Conservation (phyloP, 2,113 vertebrate species). For the Harpagus bidentatus region DNA sequence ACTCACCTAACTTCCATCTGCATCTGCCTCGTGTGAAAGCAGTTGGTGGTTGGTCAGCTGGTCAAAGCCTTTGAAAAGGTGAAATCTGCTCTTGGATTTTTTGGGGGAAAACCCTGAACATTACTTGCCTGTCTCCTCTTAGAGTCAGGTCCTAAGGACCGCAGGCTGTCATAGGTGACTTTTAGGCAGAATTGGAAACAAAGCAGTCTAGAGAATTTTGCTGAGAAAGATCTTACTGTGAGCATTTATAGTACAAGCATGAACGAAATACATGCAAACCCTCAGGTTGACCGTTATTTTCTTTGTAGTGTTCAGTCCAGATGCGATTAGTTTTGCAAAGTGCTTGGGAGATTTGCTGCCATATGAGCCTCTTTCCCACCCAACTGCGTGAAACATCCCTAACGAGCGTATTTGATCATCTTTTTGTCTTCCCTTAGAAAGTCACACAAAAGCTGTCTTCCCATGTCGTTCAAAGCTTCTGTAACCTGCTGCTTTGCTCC, state of each 20-base stretch:
- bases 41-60: neutral
- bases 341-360: neutral
- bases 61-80: neutral
- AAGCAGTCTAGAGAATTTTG: neutral
- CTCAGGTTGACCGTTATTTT: neutral
- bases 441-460: neutral
- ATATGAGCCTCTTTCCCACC: neutral
- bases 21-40: neutral
- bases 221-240: neutral
- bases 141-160: neutral
- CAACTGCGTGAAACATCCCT: neutral
- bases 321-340: neutral
- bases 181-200: neutral
- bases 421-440: neutral
- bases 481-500: neutral
- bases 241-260: neutral
- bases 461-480: neutral
- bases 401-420: fast-evolving
- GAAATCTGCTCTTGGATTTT: neutral
- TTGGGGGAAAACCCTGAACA: fast-evolving
- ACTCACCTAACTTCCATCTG: neutral
- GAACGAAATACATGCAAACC: neutral
- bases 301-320: neutral
- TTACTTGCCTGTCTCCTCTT: neutral
- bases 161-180: neutral